Percentiles rank a stretch among this genome's conserved stretches.
Evolutionary conservation across 2,113 vertebrate species (phyloP).

Genomic region (Spilogale gracilis): DNA sequence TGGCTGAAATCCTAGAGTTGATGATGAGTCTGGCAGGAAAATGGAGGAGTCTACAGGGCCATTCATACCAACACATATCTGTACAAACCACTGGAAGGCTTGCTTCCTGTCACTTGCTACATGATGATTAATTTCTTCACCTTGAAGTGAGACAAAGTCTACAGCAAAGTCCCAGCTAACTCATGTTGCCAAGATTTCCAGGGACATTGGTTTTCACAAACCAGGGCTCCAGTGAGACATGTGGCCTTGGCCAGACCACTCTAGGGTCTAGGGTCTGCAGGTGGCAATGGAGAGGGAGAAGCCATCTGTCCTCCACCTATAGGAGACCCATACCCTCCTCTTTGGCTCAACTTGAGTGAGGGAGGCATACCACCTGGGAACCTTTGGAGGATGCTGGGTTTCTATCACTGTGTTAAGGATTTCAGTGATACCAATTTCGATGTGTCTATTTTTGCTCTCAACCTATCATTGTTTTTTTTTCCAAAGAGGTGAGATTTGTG

Average conservation of each 20-base stretch:
- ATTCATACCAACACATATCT: not conserved
- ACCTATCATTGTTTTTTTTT: not conserved
- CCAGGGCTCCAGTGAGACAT: not conserved
- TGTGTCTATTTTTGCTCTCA: not conserved
- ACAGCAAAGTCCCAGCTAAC: not conserved
- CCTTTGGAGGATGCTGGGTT: not conserved
- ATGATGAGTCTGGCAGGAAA: not conserved
- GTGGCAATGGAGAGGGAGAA: not conserved
- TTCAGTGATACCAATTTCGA: not conserved
- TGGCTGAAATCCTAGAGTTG: not conserved
- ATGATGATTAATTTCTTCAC: not conserved
- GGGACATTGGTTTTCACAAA: not conserved
- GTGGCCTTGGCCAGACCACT: not conserved
- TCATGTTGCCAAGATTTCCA: not conserved
- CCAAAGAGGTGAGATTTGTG: not conserved
- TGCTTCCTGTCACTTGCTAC: not conserved
- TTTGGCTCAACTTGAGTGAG: accelerated
- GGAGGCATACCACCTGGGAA: not conserved
- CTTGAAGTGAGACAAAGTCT: not conserved
- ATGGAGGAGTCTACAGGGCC: not conserved
- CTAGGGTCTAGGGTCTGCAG: not conserved
- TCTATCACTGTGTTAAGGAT: not conserved
- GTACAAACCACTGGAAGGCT: not conserved
- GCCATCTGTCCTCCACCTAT: not conserved
- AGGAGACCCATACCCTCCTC: not conserved